Percentiles rank a stretch among this genome's conserved stretches.
phyloP scores from a whole-genome alignment of 2,888 invertebrate species.

The Sinelater perroti region DNA sequence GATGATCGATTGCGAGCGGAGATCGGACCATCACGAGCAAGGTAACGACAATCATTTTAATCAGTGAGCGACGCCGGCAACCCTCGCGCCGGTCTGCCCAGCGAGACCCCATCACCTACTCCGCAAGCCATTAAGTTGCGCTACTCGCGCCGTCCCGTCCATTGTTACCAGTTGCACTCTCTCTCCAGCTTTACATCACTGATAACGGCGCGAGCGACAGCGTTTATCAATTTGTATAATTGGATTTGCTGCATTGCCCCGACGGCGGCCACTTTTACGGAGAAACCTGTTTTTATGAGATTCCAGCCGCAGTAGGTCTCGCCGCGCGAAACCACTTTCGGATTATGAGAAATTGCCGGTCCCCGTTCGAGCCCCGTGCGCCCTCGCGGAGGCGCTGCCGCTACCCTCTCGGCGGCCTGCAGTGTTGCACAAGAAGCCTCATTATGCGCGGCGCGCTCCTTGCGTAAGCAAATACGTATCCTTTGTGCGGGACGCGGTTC shows the following conservation, averaged over 20 bases:
- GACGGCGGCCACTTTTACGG: slow-evolving; percentile 7
- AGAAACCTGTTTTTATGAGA: slow-evolving; percentile 11
- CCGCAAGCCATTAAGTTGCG: no score
- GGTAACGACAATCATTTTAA: slow-evolving; percentile 22
- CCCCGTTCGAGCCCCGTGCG: no score
- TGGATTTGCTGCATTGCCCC: slow-evolving; percentile 12
- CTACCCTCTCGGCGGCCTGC: no score
- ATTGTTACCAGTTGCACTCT: no score
- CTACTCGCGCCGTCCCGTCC: no score
- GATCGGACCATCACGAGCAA: no score
- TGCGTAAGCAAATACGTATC: slow-evolving; percentile 52
- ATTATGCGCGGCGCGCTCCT: slow-evolving; percentile 39
- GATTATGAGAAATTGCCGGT: slow-evolving; percentile 24
- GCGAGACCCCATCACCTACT: no score
- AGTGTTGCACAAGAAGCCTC: no score
- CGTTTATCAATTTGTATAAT: slow-evolving; percentile 24
- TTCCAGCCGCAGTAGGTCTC: slow-evolving; percentile 9
- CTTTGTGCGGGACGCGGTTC: slow-evolving; percentile 53
- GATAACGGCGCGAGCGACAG: slow-evolving; percentile 12
- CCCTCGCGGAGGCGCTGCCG: no score
- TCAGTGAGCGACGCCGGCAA: no score
- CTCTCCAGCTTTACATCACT: neutral
- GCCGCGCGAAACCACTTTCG: slow-evolving; percentile 16
- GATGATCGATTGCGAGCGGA: slow-evolving; percentile 33
- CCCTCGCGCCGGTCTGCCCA: no score